These are phyloP conservation scores for Silurus lanzhouensis DNA, from an alignment of 2,797 vertebrate genomes.

Conservation along the genomic window DNA sequence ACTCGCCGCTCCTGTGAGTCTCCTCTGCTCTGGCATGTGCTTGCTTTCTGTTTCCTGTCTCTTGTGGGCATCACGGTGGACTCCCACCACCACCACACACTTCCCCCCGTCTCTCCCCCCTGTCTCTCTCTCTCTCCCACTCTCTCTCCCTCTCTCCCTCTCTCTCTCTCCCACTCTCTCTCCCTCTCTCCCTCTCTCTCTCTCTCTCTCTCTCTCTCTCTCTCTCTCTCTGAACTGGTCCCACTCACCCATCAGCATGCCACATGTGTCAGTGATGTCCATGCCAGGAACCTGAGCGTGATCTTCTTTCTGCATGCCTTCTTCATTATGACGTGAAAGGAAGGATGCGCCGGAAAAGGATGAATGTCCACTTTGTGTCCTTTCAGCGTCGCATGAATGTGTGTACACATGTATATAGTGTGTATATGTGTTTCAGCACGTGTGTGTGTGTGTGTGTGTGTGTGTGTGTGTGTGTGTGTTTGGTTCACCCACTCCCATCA, in stretches of 20 bases:
- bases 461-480: background rate
- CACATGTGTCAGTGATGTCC: conserved; percentile 16
- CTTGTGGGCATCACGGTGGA: conserved; percentile 66
- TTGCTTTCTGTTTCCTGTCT: conserved; percentile 71
- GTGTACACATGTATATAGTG: background rate
- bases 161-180: background rate
- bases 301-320: conserved; percentile 49
- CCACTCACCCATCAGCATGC: conserved; percentile 59
- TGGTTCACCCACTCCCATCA: conserved; percentile 5
- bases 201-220: no score
- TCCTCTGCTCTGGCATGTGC: conserved; percentile 74
- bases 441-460: no score
- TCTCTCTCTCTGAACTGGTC: background rate
- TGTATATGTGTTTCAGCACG: background rate
- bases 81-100: conserved; percentile 53
- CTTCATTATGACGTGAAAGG: background rate
- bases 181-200: no score
- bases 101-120: conserved; percentile 21
- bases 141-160: background rate
- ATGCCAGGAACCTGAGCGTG: conserved; percentile 41
- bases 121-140: no score
- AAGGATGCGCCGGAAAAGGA: background rate
- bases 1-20: conserved; percentile 84
- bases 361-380: conserved; percentile 13
- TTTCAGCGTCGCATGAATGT: background rate